Evolutionary conservation across 2,797 vertebrate genomes (phyloP).

Genomic region (Acrossocheilus fasciatus): DNA sequence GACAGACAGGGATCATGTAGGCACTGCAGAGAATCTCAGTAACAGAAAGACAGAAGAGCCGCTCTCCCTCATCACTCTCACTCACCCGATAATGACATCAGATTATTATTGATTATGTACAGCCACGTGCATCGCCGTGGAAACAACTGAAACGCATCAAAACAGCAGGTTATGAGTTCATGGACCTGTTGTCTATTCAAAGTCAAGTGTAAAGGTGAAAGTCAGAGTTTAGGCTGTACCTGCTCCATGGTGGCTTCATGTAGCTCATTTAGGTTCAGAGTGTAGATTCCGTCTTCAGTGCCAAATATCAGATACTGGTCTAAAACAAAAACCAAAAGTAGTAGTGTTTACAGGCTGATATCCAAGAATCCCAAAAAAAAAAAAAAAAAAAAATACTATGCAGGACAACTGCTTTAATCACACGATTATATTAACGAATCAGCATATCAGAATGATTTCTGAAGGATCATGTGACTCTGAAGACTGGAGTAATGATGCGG

Average conservation of each 20-base stretch:
- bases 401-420: no score
- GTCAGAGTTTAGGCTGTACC: conserved; percentile 73
- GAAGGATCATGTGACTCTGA: not conserved
- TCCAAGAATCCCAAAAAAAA: no score
- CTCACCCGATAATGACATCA: conserved; percentile 98
- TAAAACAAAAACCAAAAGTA: conserved; percentile 61
- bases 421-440: not conserved
- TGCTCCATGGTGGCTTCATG: conserved; percentile 99
- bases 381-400: no score
- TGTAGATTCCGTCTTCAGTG: conserved; percentile 97
- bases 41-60: conserved; percentile 44
- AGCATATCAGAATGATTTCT: not conserved
- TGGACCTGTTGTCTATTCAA: not conserved
- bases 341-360: not conserved
- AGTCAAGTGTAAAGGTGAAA: not conserved
- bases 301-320: conserved; percentile 99
- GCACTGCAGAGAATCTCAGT: conserved; percentile 50
- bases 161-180: not conserved
- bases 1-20: conserved; percentile 54
- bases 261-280: conserved; percentile 95
- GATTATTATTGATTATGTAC: conserved; percentile 98
- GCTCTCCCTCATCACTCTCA: conserved; percentile 35
- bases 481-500: not conserved
- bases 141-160: conserved; percentile 84
- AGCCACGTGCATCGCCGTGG: conserved; percentile 97